Evolutionary conservation across 2,797 vertebrate genomes (phyloP).

Genomic region (Paratrypauchen microcephalus): DNA sequence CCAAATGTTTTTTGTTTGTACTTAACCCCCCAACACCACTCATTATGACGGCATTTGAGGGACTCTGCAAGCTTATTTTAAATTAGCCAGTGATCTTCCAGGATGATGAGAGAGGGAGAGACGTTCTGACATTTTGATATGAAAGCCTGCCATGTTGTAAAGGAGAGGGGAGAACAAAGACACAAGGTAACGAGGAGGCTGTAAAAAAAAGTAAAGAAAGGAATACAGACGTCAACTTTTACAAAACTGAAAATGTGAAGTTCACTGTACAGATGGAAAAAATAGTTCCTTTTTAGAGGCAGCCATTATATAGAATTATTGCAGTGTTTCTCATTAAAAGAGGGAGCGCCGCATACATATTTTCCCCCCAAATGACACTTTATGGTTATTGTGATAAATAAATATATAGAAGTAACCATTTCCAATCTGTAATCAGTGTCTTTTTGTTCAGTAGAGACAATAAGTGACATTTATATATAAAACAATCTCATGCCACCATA

Average conservation of each 20-base stretch:
- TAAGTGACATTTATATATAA: too few species aligned
- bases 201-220: constrained; percentile 31
- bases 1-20: constrained; percentile 35
- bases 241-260: not conserved
- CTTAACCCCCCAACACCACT: constrained; percentile 48
- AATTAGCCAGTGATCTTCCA: constrained; percentile 29
- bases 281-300: not conserved
- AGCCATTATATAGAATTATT: not conserved
- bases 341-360: too few species aligned
- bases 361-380: too few species aligned
- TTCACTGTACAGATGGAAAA: constrained; percentile 9
- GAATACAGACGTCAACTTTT: not conserved
- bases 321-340: too few species aligned
- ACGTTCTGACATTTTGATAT: constrained; percentile 30
- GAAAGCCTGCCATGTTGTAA: constrained; percentile 28
- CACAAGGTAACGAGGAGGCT: constrained; percentile 26
- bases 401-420: too few species aligned
- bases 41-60: constrained; percentile 42
- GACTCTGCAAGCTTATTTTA: constrained; percentile 30
- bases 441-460: too few species aligned
- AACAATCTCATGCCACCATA: too few species aligned
- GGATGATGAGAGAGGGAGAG: constrained; percentile 23
- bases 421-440: too few species aligned
- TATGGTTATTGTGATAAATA: too few species aligned
- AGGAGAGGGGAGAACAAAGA: constrained; percentile 14